These are phyloP conservation scores for Ecliptopera silaceata DNA, from an alignment of 2,888 invertebrate species.

Conservation along the genomic window DNA sequence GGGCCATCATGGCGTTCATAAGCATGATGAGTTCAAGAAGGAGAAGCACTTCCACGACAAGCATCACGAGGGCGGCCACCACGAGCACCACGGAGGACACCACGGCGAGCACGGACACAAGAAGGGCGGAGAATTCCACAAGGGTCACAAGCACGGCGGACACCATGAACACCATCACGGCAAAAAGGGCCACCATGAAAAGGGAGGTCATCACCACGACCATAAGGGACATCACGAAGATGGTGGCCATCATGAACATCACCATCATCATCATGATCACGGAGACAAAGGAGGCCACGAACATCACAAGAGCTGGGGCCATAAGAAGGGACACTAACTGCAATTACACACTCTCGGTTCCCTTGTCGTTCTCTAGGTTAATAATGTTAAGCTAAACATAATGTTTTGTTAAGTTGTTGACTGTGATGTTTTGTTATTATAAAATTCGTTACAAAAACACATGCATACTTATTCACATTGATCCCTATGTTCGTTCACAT, in stretches of 20 bases:
- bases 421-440: constrained; percentile 67
- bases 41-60: constrained; percentile 94
- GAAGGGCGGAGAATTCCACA: constrained; percentile 91
- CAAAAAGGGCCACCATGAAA: constrained; percentile 91
- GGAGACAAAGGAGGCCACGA: constrained; percentile 92
- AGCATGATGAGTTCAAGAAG: constrained; percentile 92
- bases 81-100: constrained; percentile 90
- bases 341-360: constrained; percentile 29
- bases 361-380: constrained; percentile 60
- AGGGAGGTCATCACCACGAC: constrained; percentile 91
- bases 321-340: constrained; percentile 80
- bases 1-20: constrained; percentile 93
- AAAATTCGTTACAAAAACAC: constrained; percentile 31
- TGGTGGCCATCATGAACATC: constrained; percentile 90
- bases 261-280: constrained; percentile 88
- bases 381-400: constrained; percentile 55
- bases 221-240: constrained; percentile 91
- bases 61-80: constrained; percentile 90
- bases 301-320: constrained; percentile 91
- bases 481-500: background rate
- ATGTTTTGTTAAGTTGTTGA: constrained; percentile 61
- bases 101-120: constrained; percentile 91
- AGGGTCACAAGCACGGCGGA: constrained; percentile 90
- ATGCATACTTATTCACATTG: background rate
- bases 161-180: constrained; percentile 91